Evolutionary conservation across 2,113 vertebrate genomes (phyloP), one percentile per base, ranked within the genome.

Genomic region (Eulacestoma nigropectus): DNA sequence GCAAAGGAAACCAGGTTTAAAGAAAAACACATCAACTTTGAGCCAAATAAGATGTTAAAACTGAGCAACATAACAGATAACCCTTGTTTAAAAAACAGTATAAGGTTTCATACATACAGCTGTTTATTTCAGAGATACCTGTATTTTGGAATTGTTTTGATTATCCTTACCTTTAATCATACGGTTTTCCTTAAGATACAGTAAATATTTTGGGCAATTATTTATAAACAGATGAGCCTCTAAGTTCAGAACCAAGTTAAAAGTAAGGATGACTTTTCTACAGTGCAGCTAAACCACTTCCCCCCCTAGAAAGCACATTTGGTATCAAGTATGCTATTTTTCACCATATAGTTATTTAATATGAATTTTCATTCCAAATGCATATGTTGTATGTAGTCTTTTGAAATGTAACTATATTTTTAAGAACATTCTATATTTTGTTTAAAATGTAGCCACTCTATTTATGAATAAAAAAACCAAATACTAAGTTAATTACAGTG

Each of bases 391-490:
- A 86, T 62, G 70, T 74, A 89, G 65, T 77, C 8, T 90, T 93
- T 87, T 63, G 29, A 94, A 93, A 89, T 70, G 22, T 56, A 87
- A 65, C 33, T 52, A 16, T 78, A 73, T 96, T 94, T 95, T 94
- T 73, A 91, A 86, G 74, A 93, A 81, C 30, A 35, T 81, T 37
- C 26, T 86, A 25, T 96, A 87, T 96, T 90, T 96, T 95, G 39
- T 72, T 95, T 93, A 92, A 94, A 81, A 81, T 68, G n/a, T 78
- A 84, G 44, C 35, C 18, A 42, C 32, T 92, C 37, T 94, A 88
- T 93, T 93, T 94, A 95, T 96, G 32, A 97, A 95, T 97, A 97
- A 96, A 91, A 21, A 1, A 0, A 2, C 14, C 55, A 73, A 84
- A 50, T 81, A 44, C 67, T 90, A 82, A 96, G 37, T 94, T 93